Conservation (phyloP, 2,888 invertebrate species). For the Minunthozetes semirufus region DNA sequence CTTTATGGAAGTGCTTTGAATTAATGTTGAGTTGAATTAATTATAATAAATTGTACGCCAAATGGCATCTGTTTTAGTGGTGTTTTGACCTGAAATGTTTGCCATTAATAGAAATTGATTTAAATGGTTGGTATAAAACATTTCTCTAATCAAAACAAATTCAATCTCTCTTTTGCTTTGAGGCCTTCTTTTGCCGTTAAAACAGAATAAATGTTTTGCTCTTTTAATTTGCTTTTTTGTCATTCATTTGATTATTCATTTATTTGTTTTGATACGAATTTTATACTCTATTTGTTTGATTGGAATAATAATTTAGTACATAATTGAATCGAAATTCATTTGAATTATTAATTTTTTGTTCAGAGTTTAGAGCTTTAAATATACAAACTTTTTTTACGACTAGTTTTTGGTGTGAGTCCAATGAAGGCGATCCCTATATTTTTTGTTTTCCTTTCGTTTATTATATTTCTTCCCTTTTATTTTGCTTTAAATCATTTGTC, state of each 20-base stretch:
- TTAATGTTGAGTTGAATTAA: background rate
- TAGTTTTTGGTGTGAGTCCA: background rate
- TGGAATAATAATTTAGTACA: background rate
- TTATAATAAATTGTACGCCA: background rate
- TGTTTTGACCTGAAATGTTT: background rate
- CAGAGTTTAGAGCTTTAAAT: background rate
- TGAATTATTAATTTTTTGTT: background rate
- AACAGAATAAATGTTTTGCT: background rate
- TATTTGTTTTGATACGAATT: background rate
- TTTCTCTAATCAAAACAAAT: slow-evolving; percentile 6
- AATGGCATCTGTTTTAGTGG: background rate
- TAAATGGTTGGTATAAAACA: background rate
- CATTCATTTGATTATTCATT: background rate
- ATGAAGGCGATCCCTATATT: background rate
- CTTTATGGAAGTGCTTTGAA: background rate
- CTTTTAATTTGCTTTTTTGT: background rate
- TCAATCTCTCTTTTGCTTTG: slow-evolving; percentile 1
- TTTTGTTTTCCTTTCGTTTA: too few species aligned
- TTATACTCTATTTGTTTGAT: background rate
- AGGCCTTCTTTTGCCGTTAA: background rate
- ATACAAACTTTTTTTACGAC: background rate
- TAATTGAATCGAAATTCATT: background rate
- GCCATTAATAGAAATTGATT: background rate
- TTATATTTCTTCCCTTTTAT: too few species aligned
- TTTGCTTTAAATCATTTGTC: too few species aligned